Percentiles rank a stretch among this genome's conserved stretches.
Evolutionary conservation across 2,888 invertebrate genomes (phyloP).

Genomic region (Ichneumoninae sp.): DNA sequence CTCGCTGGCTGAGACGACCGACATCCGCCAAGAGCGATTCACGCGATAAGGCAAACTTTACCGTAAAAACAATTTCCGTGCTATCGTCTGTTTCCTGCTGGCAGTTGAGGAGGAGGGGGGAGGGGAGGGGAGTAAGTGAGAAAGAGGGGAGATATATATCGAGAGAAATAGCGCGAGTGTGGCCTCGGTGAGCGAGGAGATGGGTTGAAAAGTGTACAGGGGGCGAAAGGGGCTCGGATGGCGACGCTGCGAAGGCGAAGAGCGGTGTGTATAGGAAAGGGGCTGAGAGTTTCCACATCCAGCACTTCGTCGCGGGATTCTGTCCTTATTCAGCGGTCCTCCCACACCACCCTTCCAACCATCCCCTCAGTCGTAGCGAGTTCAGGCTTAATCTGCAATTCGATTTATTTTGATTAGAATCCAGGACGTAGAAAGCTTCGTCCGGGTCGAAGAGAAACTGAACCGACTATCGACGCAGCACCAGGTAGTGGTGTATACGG

Average conservation of each 20-base stretch:
- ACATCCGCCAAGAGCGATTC: slow-evolving; percentile 50
- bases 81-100: slow-evolving; percentile 51
- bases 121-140: slow-evolving; percentile 20
- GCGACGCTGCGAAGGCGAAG: slow-evolving; percentile 17
- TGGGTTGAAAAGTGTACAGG: slow-evolving; percentile 36
- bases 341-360: slow-evolving; percentile 1
- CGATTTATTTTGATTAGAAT: slow-evolving; percentile 76
- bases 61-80: slow-evolving; percentile 74
- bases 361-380: slow-evolving; percentile 30
- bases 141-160: slow-evolving; percentile 45
- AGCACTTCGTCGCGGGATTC: slow-evolving; percentile 43
- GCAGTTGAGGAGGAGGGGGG: slow-evolving; percentile 25
- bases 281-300: slow-evolving; percentile 5
- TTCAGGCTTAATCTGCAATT: slow-evolving; percentile 74
- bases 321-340: slow-evolving; percentile 33
- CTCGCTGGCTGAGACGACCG: slow-evolving; percentile 23
- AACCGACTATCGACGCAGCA: slow-evolving; percentile 47
- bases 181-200: slow-evolving; percentile 16
- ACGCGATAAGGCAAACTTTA: slow-evolving; percentile 70
- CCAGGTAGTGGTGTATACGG: background rate
- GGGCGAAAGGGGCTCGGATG: background rate
- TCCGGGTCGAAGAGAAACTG: slow-evolving; percentile 37
- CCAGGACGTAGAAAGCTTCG: slow-evolving; percentile 51
- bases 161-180: slow-evolving; percentile 25
- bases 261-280: slow-evolving; percentile 13